Conservation (phyloP, 2,113 vertebrate genomes). For the Phalacrocorax pelagicus region DNA sequence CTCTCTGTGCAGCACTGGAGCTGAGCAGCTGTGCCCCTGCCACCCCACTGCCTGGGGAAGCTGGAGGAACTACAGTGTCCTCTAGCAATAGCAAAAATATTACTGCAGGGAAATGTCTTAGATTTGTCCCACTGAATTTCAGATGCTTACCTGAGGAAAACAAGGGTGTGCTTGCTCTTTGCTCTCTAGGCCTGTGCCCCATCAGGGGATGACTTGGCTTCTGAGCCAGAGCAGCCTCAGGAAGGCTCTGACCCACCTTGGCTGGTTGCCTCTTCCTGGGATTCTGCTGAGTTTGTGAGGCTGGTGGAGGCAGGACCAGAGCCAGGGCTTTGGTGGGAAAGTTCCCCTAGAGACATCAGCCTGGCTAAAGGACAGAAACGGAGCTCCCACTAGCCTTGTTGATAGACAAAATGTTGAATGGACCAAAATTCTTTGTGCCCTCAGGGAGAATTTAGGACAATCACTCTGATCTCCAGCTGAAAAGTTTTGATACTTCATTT, state of each 20-base stretch:
- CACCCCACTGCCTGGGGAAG: neutral
- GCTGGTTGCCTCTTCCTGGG: neutral
- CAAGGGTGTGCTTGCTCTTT: neutral
- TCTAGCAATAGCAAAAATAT: neutral
- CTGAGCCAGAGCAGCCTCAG: neutral
- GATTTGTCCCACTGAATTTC: neutral
- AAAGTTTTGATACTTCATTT: neutral
- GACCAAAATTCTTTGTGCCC: neutral
- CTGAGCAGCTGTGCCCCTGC: neutral
- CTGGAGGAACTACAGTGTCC: neutral
- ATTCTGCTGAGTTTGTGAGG: neutral
- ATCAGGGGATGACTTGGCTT: neutral
- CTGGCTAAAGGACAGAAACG: neutral
- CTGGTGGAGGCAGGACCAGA: neutral
- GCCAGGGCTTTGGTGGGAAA: neutral
- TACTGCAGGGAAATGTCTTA: neutral
- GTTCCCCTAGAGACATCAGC: neutral
- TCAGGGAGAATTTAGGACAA: neutral
- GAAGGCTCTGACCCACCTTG: neutral
- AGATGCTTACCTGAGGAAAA: neutral
- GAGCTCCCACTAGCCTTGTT: neutral
- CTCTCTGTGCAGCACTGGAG: neutral
- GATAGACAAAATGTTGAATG: neutral
- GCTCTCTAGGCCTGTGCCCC: neutral
- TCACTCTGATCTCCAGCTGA: neutral